Conservation (phyloP, 2,113 vertebrate genomes). For the Thalassarche chlororhynchos region DNA sequence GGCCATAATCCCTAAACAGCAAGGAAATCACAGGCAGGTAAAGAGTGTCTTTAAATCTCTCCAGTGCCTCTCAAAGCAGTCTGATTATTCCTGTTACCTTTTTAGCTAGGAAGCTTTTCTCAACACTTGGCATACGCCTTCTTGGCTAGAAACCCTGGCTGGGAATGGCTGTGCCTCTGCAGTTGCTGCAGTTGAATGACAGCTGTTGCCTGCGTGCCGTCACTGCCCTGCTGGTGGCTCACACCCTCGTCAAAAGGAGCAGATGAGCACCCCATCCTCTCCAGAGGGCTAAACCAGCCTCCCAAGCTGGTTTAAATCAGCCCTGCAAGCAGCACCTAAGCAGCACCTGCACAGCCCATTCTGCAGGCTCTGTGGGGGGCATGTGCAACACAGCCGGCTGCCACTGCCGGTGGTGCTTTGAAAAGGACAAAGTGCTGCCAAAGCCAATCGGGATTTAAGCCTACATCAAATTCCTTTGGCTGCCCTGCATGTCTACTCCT, state of each 20-base stretch:
- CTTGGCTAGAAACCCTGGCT: not conserved
- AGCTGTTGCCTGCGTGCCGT: not conserved
- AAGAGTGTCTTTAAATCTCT: not conserved
- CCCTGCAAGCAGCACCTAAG: not conserved
- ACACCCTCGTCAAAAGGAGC: fast-evolving
- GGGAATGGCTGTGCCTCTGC: not conserved
- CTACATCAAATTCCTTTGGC: not conserved
- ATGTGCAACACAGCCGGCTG: fast-evolving
- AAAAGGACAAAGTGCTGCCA: not conserved
- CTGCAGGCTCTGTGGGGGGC: not conserved
- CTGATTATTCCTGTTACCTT: not conserved
- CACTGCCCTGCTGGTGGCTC: not conserved
- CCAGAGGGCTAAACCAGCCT: not conserved
- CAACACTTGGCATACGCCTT: not conserved
- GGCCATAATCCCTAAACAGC: not conserved
- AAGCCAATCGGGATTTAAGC: not conserved
- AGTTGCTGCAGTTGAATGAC: not conserved
- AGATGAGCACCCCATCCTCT: not conserved
- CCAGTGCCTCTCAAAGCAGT: not conserved
- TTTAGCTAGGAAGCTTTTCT: not conserved
- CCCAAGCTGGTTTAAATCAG: not conserved
- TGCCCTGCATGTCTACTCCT: not conserved
- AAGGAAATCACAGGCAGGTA: not conserved
- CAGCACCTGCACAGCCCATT: no score
- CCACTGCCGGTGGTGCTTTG: not conserved